Evolutionary conservation across 1,140 invertebrate genomes (phyloP), one percentile per base, ranked within the genome.

Genomic region (Zaprionus camerounensis): DNA sequence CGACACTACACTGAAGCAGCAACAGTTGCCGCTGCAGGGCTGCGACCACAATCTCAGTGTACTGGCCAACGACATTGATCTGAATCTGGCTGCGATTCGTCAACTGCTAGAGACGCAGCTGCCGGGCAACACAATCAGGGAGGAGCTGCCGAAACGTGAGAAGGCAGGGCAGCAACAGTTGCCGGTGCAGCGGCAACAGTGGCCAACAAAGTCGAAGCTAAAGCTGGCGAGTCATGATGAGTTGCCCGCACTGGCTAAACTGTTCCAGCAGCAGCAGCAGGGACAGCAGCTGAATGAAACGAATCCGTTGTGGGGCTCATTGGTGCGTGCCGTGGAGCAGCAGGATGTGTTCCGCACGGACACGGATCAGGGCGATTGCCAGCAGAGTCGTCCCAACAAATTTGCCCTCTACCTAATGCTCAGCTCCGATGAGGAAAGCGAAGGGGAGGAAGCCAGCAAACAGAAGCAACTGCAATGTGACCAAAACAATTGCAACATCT

Each of bases 381-480:
- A 38, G 36, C 36, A 81, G 17, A 24, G 7, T 7, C 41, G 20
- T 0, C 68, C 28, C 5, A 86, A 83, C 9, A 55, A 83, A 20
- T 88, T 75, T 9, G 71, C 83, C 6, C 53, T 88, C 3, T 86
- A 86, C 24, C 4, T 86, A 0, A 56, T 80, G 77, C 77, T 83
- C 2, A 63, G 44, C 12, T 78, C 83, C 7, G 82, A 85, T 2
- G 82, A 80, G 3, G 80, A 83, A 5, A 51, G 69, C 22, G 67
- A 70, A 1, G n/a, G 20, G 28, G 11, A n/a, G 5, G 26, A 28
- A 28, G 5, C 12, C 11, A 13, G 12, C 0, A 55, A 20, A 24
- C 17, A 6, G 31, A 38, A n/a, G n/a, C 53, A 46, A 38, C 34
- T 1, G 13, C 12, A 53, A n/a, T 12, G 41, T 15, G 41, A 5